phyloP scores from a whole-genome alignment of 2,888 invertebrate genomes.

The Oligia latruncula region DNA sequence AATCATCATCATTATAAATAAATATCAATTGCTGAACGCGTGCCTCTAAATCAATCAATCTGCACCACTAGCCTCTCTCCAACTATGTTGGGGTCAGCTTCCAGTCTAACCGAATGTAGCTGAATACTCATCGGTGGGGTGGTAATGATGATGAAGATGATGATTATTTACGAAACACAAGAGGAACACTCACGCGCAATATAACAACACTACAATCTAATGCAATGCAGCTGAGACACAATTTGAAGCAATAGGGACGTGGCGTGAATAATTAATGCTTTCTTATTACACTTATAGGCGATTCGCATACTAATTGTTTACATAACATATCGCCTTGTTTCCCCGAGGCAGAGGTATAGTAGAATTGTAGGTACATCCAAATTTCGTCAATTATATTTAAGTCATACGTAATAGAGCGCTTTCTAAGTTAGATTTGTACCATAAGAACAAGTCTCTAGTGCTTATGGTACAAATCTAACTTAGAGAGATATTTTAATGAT shows the following conservation, averaged over 20 bases:
- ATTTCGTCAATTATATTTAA: not conserved
- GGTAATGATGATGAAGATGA: not conserved
- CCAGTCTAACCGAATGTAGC: not conserved
- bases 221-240: slow-evolving; percentile 10
- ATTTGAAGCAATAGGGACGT: slow-evolving; percentile 31
- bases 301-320: slow-evolving; percentile 37
- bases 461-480: too few species aligned
- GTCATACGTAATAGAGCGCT: too few species aligned
- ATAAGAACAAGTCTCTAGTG: too few species aligned
- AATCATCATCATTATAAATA: not conserved
- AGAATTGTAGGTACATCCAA: not conserved
- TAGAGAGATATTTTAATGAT: too few species aligned
- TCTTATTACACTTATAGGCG: not conserved
- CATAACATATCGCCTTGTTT: too few species aligned
- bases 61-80: too few species aligned
- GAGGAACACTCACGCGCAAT: not conserved
- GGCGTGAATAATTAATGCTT: slow-evolving; percentile 13
- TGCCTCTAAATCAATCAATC: not conserved
- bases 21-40: not conserved
- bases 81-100: not conserved
- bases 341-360: not conserved
- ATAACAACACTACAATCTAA: not conserved
- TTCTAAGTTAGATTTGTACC: too few species aligned
- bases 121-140: not conserved
- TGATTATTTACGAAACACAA: slow-evolving; percentile 1